Percentiles rank a stretch among this genome's conserved stretches.
These are phyloP conservation scores for Ophion ellenae DNA, from an alignment of 2,888 invertebrate genomes.

Conservation along the genomic window DNA sequence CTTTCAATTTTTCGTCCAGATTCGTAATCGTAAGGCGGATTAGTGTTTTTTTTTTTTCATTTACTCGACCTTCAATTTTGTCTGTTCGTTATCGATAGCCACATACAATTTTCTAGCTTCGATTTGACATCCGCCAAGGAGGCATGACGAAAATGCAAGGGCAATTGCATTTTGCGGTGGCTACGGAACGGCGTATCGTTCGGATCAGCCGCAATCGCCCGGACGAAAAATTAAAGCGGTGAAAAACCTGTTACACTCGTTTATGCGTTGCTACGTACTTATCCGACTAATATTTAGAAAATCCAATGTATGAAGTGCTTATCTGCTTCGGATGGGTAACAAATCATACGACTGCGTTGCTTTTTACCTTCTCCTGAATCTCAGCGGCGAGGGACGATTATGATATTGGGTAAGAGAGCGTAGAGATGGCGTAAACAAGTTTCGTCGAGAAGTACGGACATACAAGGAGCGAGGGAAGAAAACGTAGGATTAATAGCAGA, in stretches of 20 bases:
- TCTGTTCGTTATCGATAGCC: no score
- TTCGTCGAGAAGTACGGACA: slow-evolving; percentile 72
- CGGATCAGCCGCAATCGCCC: not conserved
- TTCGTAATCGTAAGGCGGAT: not conserved
- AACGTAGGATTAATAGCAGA: slow-evolving; percentile 74
- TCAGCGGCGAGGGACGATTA: slow-evolving; percentile 73
- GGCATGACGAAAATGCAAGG: no score
- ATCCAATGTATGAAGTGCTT: not conserved
- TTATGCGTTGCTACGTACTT: not conserved
- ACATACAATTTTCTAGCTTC: no score
- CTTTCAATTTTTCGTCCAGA: not conserved
- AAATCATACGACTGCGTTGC: slow-evolving; percentile 40
- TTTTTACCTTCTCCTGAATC: slow-evolving; percentile 80
- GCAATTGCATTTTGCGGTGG: no score
- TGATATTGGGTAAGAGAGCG: slow-evolving; percentile 74
- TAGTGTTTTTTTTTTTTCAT: no score
- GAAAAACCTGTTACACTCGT: not conserved
- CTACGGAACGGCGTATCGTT: not conserved
- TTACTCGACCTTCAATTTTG: no score
- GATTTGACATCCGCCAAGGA: no score
- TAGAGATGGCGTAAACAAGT: slow-evolving; percentile 63
- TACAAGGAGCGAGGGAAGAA: slow-evolving; percentile 72
- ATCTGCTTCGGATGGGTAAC: not conserved
- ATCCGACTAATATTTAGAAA: not conserved
- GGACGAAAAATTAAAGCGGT: not conserved